A percentile compares a stretch with the other conserved stretches of the same genome.
These are phyloP conservation scores for Liposcelis brunnea DNA, from an alignment of 2,888 invertebrate species.

Conservation along the genomic window DNA sequence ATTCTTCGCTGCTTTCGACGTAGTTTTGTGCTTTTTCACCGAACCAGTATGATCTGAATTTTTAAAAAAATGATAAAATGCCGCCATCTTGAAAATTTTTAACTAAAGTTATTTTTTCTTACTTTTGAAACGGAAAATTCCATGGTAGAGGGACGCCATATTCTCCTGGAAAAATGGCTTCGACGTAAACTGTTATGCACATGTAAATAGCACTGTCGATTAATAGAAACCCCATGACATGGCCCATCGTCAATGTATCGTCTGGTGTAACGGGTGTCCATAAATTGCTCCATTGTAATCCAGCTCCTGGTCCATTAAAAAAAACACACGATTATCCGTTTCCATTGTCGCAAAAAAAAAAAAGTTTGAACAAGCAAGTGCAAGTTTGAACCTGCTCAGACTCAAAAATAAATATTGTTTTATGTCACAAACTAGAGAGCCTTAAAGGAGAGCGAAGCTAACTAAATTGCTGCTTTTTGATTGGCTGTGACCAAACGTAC, in stretches of 20 bases:
- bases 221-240: constrained; percentile 53
- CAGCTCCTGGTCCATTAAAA: constrained; percentile 21
- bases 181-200: constrained; percentile 63
- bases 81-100: background rate
- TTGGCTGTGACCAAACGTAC: too few relatives aligned
- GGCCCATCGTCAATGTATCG: constrained; percentile 48
- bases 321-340: background rate
- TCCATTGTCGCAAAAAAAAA: background rate
- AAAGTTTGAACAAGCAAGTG: background rate
- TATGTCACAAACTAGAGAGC: too few relatives aligned
- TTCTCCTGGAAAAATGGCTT: constrained; percentile 72
- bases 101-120: background rate
- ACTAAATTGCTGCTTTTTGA: too few relatives aligned
- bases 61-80: constrained; percentile 11
- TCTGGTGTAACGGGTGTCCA: constrained; percentile 44
- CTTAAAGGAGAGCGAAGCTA: too few relatives aligned
- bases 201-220: constrained; percentile 52
- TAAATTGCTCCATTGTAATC: constrained; percentile 45
- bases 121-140: constrained; percentile 49
- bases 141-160: constrained; percentile 68
- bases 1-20: constrained; percentile 20
- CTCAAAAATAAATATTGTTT: background rate
- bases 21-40: constrained; percentile 19
- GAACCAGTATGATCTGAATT: constrained; percentile 24
- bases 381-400: background rate